Evolutionary conservation across 2,113 vertebrate species (phyloP), one percentile per base, ranked within the genome.

Genomic region (Excalfactoria chinensis): DNA sequence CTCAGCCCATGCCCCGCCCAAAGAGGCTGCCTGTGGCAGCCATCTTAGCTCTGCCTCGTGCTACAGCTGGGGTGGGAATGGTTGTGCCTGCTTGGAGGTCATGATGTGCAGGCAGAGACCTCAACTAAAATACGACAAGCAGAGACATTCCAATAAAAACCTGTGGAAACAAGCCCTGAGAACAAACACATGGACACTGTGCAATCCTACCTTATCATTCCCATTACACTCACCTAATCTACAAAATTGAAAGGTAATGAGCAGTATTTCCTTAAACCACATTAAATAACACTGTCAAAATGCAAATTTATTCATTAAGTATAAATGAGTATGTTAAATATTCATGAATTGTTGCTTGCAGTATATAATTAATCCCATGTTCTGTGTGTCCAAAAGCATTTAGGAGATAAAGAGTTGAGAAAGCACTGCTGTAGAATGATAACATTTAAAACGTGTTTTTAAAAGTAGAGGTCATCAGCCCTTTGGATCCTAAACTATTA

Each of bases 251-350:
- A 97, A 97, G 96, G 96, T 98, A 98, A 98, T 97, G 96, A 98
- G 96, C 90, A 97, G 96, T 97, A 97, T 98, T 98, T 98, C 97
- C 96, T 98, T 98, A 98, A 98, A 98, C 94, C 95, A 95, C 96
- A 97, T 97, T 98, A 98, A 98, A 98, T 97, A 98, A 97, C 97
- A 97, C 97, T 97, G 98, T 97, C 97, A 98, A 98, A 97, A 98
- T 98, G 97, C 97, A 98, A 98, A 98, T 98, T 97, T 98, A 97
- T 98, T 98, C 97, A 98, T 98, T 98, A 98, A 98, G 97, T 98
- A 98, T 98, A 98, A 97, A 98, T 98, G 97, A 98, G 93, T 66
- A 60, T 97, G 95, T 98, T 98, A 98, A 98, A 98, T 98, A 98
- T 98, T 98, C 97, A 98, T 98, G 98, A 97, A 97, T 96, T 97